These are phyloP conservation scores for Hydrozoanthus tunicans DNA, from an alignment of 64 coral and sea anemone species.

Conservation along the genomic window DNA sequence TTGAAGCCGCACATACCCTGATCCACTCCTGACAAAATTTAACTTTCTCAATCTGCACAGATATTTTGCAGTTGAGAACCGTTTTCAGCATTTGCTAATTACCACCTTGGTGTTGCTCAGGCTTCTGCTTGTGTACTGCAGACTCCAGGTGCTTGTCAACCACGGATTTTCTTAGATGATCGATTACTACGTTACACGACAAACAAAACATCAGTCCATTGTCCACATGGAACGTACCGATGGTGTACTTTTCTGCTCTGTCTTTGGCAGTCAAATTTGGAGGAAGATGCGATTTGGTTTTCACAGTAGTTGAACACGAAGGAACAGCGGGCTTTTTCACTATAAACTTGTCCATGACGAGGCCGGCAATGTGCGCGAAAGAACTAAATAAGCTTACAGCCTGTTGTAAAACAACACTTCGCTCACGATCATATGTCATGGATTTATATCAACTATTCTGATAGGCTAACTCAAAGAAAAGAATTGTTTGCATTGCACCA, in stretches of 20 bases:
- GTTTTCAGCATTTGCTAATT: constrained; percentile 37
- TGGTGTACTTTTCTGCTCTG: constrained; percentile 9
- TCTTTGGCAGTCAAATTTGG: not conserved
- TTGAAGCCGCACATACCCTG: constrained; percentile 5
- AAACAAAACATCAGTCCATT: constrained; percentile 41
- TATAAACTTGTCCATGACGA: not conserved
- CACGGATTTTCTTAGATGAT: constrained; percentile 24
- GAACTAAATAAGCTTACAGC: not conserved
- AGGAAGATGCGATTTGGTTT: constrained; percentile 8
- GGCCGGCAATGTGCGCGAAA: not conserved
- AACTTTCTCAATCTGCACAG: constrained; percentile 11
- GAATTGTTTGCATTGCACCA: not conserved
- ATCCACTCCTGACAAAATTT: constrained; percentile 13
- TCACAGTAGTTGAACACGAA: not conserved
- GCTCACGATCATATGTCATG: not conserved
- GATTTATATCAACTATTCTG: not conserved
- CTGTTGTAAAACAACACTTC: not conserved
- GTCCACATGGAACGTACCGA: constrained; percentile 32
- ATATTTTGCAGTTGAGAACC: constrained; percentile 8
- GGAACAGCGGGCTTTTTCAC: not conserved
- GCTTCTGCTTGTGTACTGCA: constrained; percentile 17
- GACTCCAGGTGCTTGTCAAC: constrained; percentile 43
- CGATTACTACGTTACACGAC: constrained; percentile 13
- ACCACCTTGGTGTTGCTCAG: constrained; percentile 5
- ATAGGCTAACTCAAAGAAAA: not conserved